Percentiles rank a stretch among this genome's conserved stretches.
Conservation (phyloP, 2,797 vertebrate genomes). For the Paedocypris micromegethes region DNA sequence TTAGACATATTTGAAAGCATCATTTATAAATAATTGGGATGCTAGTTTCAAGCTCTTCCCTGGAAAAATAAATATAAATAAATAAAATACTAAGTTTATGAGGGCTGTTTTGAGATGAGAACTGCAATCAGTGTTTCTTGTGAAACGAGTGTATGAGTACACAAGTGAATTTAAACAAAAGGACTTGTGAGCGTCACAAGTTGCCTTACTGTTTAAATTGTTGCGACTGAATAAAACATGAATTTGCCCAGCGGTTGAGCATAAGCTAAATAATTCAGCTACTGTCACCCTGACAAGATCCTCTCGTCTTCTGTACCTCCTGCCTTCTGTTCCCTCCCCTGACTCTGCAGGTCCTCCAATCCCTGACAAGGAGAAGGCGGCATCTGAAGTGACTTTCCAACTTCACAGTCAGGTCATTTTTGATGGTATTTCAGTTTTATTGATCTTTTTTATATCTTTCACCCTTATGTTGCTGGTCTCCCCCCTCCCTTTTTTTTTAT, state of each 20-base stretch:
- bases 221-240: constrained; percentile 58
- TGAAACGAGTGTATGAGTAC: neutral
- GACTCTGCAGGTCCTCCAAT: constrained; percentile 18
- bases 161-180: neutral
- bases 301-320: constrained; percentile 17
- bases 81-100: too few relatives aligned
- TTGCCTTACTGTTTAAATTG: neutral
- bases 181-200: too few relatives aligned
- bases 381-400: constrained; percentile 14
- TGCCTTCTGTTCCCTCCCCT: constrained; percentile 20
- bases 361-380: constrained; percentile 26
- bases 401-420: constrained; percentile 22
- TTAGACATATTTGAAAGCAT: constrained; percentile 2
- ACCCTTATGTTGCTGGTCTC: neutral
- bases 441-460: constrained; percentile 30
- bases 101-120: too few relatives aligned
- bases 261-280: constrained; percentile 57
- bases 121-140: neutral
- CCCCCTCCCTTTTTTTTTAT: neutral
- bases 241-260: constrained; percentile 37
- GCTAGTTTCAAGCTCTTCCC: neutral
- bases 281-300: constrained; percentile 44
- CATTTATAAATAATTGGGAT: constrained; percentile 5
- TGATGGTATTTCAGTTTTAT: constrained; percentile 17
- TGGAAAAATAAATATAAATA: too few relatives aligned